These are phyloP conservation scores for Hipparchia semele DNA, from an alignment of 2,888 invertebrate genomes.

Conservation along the genomic window DNA sequence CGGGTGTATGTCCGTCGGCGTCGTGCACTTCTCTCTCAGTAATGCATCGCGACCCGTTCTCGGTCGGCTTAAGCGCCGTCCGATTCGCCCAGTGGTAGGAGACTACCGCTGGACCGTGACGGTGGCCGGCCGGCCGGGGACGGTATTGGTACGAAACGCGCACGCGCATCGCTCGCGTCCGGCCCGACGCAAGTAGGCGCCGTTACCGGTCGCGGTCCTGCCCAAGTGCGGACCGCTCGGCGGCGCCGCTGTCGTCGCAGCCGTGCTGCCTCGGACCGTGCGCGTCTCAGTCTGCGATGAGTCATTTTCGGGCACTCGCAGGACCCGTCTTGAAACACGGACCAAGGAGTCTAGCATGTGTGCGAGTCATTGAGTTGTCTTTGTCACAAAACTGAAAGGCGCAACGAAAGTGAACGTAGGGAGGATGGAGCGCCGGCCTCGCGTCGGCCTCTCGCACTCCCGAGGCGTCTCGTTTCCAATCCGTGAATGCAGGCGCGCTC, in stretches of 20 bases:
- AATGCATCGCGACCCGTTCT: too few relatives aligned
- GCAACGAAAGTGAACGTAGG: conserved; percentile 85
- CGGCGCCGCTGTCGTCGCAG: too few relatives aligned
- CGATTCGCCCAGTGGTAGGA: too few relatives aligned
- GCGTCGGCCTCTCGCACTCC: conserved; percentile 76
- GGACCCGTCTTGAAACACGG: conserved; percentile 66
- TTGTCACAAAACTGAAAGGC: conserved; percentile 80
- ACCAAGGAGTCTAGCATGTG: conserved; percentile 74
- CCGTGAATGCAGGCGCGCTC: conserved; percentile 45
- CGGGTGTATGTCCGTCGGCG: too few relatives aligned
- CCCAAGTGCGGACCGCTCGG: too few relatives aligned
- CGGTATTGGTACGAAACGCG: conserved; percentile 26
- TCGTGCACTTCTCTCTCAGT: too few relatives aligned
- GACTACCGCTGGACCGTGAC: conserved; percentile 42
- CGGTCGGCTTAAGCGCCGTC: too few relatives aligned
- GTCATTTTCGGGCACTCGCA: conserved; percentile 66
- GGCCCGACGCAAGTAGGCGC: too few relatives aligned
- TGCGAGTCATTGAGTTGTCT: too few relatives aligned
- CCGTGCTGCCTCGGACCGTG: conserved; percentile 46
- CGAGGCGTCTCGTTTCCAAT: conserved; percentile 81
- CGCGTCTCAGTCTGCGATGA: conserved; percentile 40
- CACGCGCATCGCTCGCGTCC: too few relatives aligned
- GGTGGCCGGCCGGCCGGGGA: conserved; percentile 45
- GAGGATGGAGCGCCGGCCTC: conserved; percentile 70
- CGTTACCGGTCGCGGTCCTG: too few relatives aligned